Evolutionary conservation across 2,888 invertebrate species (phyloP).

Genomic region (Standfussiana lucernea): DNA sequence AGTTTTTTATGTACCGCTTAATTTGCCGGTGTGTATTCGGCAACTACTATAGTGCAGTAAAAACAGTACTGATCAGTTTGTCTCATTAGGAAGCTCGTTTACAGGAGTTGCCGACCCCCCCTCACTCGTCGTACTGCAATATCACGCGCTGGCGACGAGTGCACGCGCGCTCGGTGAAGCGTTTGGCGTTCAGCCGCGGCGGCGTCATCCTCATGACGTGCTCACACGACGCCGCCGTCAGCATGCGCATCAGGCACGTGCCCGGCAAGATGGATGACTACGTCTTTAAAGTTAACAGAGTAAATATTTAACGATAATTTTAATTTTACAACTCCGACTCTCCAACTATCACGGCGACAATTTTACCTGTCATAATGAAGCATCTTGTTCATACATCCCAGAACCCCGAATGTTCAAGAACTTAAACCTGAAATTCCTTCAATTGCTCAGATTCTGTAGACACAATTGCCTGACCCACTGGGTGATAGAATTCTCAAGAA

Average conservation of each 20-base stretch:
- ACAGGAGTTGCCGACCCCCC: constrained; percentile 88
- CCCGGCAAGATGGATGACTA: constrained; percentile 88
- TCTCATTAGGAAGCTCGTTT: neutral
- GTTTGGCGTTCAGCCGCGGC: constrained; percentile 85
- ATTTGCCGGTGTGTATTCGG: no score
- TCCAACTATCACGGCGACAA: no score
- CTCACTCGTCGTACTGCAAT: constrained; percentile 87
- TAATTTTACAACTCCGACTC: no score
- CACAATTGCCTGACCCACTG: no score
- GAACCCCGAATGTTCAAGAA: no score
- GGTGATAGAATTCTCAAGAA: no score
- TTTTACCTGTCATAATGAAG: no score
- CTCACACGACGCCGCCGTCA: constrained; percentile 89
- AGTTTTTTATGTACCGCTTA: no score
- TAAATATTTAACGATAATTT: neutral
- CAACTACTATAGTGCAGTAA: neutral
- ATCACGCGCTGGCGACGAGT: constrained; percentile 83
- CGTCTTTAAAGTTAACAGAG: constrained; percentile 89
- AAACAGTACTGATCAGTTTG: neutral
- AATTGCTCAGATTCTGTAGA: no score
- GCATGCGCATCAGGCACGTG: constrained; percentile 88
- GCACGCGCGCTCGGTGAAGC: constrained; percentile 88
- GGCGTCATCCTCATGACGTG: constrained; percentile 89
- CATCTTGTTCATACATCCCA: no score
- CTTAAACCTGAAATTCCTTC: no score